phyloP scores from a whole-genome alignment of 2,797 vertebrate species.

The Sphenopsis melanotis region DNA sequence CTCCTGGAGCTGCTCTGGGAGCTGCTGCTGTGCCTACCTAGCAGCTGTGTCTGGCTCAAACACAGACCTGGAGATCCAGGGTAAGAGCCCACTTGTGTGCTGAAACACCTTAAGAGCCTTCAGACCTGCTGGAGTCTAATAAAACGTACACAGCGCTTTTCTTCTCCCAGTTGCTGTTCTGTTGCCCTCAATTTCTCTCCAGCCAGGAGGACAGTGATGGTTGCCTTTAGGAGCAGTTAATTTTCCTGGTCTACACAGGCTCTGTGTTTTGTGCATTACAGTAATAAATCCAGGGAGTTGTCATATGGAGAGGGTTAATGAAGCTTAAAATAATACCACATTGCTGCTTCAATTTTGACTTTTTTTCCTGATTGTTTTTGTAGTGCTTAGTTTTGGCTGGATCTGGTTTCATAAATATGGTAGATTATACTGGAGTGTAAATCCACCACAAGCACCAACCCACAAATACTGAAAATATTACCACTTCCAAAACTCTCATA shows the following conservation, averaged over 20 bases:
- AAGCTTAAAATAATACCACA: background rate
- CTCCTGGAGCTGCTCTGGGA: background rate
- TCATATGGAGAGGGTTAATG: background rate
- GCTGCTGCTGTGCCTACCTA: rapidly evolving
- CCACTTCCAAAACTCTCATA: background rate
- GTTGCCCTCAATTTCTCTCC: background rate
- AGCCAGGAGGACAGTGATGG: background rate
- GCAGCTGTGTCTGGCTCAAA: background rate
- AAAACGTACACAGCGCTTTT: rapidly evolving
- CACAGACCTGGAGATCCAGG: rapidly evolving
- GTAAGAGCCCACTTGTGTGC: background rate
- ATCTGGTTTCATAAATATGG: background rate
- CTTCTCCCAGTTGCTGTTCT: background rate
- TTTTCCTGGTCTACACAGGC: background rate
- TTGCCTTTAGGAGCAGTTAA: background rate
- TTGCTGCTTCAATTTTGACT: background rate
- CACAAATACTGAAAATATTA: background rate
- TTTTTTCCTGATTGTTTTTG: background rate
- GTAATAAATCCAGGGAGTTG: background rate
- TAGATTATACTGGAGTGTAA: background rate
- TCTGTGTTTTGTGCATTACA: background rate
- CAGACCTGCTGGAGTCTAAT: background rate
- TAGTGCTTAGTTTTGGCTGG: background rate
- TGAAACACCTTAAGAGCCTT: background rate
- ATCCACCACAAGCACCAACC: background rate